Percentiles rank a stretch among this genome's conserved stretches.
Conservation (phyloP, 2,797 vertebrate genomes). For the Lophotriccus pileatus region DNA sequence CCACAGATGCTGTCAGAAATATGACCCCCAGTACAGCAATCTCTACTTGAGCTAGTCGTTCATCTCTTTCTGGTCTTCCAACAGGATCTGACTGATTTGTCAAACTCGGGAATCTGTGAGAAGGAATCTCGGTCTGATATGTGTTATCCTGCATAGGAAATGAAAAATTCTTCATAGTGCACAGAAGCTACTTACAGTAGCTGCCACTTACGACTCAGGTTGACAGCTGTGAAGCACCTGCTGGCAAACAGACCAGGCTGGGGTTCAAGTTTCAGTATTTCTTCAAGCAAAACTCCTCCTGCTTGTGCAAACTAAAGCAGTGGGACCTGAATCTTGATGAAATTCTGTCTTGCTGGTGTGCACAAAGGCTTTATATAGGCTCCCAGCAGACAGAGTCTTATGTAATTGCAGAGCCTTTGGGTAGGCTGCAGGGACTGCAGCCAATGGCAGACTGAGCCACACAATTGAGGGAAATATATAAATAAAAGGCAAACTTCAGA, state of each 20-base stretch:
- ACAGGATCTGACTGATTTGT: conserved; percentile 51
- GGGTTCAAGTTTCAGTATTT: not conserved
- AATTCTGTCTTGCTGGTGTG: conserved; percentile 28
- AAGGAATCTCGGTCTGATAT: conserved; percentile 18
- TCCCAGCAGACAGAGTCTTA: conserved; percentile 36
- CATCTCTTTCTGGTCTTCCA: conserved; percentile 64
- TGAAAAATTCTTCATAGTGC: conserved; percentile 68
- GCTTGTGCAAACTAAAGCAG: not conserved
- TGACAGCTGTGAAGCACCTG: conserved; percentile 2
- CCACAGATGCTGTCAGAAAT: conserved; percentile 66
- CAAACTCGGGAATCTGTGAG: conserved; percentile 32
- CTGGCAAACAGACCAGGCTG: conserved; percentile 4
- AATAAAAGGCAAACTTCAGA: conserved; percentile 58
- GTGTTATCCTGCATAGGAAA: conserved; percentile 53
- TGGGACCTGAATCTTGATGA: not conserved
- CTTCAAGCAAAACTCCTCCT: conserved; percentile 29
- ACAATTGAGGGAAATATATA: conserved; percentile 41
- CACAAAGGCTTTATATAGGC: conserved; percentile 48
- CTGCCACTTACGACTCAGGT: conserved; percentile 8
- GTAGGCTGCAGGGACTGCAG: conserved; percentile 41
- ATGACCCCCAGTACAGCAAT: conserved; percentile 66
- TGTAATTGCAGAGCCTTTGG: conserved; percentile 51
- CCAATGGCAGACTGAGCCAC: conserved; percentile 37
- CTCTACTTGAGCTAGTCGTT: conserved; percentile 63
- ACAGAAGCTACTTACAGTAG: conserved; percentile 18